phyloP scores from a whole-genome alignment of 2,113 vertebrate genomes.

The Prinia subflava region DNA sequence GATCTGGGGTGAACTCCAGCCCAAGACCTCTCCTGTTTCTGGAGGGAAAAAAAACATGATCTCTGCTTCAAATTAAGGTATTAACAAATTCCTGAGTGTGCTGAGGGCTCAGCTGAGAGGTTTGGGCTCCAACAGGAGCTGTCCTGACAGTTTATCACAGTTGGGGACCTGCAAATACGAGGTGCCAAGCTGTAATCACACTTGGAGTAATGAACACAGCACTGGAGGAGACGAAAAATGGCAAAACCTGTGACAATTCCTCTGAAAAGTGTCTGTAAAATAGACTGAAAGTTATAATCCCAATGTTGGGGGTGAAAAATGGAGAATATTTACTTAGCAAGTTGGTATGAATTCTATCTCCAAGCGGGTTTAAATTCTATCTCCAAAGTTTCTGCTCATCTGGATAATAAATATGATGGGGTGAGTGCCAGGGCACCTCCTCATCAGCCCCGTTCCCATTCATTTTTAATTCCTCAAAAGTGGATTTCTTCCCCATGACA shows the following conservation, averaged over 20 bases:
- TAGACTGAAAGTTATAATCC: background rate
- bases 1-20: background rate
- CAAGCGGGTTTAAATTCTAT: background rate
- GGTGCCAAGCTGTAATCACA: background rate
- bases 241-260: background rate
- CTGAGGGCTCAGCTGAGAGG: background rate
- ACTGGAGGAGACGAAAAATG: background rate
- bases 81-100: background rate
- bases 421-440: background rate
- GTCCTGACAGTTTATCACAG: background rate
- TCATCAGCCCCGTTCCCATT: background rate
- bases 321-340: background rate
- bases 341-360: background rate
- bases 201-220: background rate
- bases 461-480: background rate
- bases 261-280: background rate
- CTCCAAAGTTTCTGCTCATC: background rate
- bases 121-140: background rate
- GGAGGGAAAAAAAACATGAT: background rate
- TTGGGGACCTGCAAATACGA: background rate
- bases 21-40: background rate
- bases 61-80: background rate
- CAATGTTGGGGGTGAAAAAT: background rate
- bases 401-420: rapidly evolving
- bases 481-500: background rate